A percentile compares a stretch with the other conserved stretches of the same genome.
Evolutionary conservation across 2,888 invertebrate species (phyloP).

Genomic region (Sarcophaga subvicina): DNA sequence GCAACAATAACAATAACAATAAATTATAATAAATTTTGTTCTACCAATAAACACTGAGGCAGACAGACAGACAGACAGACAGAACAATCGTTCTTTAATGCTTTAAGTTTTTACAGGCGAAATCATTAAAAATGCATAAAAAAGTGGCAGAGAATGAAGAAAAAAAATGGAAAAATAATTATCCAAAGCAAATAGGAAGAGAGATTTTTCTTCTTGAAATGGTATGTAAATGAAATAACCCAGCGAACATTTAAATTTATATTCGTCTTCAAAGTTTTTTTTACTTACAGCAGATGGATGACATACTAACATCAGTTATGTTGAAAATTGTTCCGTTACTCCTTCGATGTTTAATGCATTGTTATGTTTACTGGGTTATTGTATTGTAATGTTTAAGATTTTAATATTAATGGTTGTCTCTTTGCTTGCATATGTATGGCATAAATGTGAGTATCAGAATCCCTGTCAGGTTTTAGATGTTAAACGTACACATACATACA

Average conservation of each 20-base stretch:
- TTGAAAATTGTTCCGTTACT: background rate
- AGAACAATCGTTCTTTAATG: background rate
- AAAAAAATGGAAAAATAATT: too few relatives aligned
- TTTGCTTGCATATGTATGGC: background rate
- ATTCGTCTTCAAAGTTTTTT: background rate
- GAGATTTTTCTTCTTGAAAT: background rate
- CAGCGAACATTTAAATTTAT: too few relatives aligned
- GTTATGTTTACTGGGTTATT: too few relatives aligned
- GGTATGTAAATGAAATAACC: too few relatives aligned
- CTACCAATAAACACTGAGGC: too few relatives aligned
- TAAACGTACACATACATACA: slow-evolving; percentile 8
- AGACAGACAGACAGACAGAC: background rate
- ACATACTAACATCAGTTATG: background rate
- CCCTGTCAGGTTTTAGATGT: background rate
- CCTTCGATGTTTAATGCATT: too few relatives aligned
- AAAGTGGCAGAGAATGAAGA: too few relatives aligned
- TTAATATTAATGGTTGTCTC: background rate
- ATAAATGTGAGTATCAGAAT: too few relatives aligned
- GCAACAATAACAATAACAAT: background rate
- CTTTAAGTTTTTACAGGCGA: background rate
- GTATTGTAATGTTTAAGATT: background rate
- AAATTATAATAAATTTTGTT: background rate
- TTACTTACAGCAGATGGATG: background rate
- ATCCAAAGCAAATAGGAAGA: background rate
- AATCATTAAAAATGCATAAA: slow-evolving; percentile 24